Base-by-base conservation (phyloP, 2,888 invertebrate genomes). In the Bibio marci region DNA sequence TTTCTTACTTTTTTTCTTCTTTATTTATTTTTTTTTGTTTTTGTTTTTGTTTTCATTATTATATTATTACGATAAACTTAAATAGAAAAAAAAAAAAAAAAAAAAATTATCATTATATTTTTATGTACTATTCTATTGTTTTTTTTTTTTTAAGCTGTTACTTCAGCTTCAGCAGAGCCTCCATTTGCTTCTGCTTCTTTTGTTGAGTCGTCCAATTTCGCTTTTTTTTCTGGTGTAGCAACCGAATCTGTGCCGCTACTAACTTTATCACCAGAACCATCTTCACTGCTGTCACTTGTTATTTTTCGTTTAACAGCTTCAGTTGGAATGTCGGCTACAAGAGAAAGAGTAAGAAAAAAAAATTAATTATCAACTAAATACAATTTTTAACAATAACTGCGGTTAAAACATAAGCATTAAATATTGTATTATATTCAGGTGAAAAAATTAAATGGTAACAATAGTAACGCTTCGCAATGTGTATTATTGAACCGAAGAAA, bases 301-400 rank as follows among this genome's bases (percentile, higher is more conserved):
- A 57, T 58, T 59, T 61, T 61, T 52, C 61, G 58, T 51, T 61
- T 61, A 7, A 61, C 61, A 27, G 61, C 55, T 47, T 61, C 61
- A 47, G 55, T 53, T 44, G 59, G 57, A 43, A 58, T 55, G 46
- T 48, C 44, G 22, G 14, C 10, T 22, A 12, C 4, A 6, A 14
- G 10, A 13, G 14, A 14, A 15, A 30, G 30, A 30, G 30, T 15
- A n/a, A 32, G 32, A 34, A 22, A 3, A n/a, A 14, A 25, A 13
- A 6, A 25, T 35, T 25, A 25, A 25, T 35, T 26, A 14, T 22
- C 8, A 10, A 14, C 8, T 22, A n/a, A 22, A 35, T 22, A n/a
- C 19, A 11, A 35, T 25, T 14, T 25, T 35, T 26, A 25, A 35
- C 13, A 25, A 35, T n/a, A n/a, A n/a, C n/a, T n/a, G n/a, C n/a